phyloP scores from a whole-genome alignment of 2,113 vertebrate genomes.

The Anoura caudifer region DNA sequence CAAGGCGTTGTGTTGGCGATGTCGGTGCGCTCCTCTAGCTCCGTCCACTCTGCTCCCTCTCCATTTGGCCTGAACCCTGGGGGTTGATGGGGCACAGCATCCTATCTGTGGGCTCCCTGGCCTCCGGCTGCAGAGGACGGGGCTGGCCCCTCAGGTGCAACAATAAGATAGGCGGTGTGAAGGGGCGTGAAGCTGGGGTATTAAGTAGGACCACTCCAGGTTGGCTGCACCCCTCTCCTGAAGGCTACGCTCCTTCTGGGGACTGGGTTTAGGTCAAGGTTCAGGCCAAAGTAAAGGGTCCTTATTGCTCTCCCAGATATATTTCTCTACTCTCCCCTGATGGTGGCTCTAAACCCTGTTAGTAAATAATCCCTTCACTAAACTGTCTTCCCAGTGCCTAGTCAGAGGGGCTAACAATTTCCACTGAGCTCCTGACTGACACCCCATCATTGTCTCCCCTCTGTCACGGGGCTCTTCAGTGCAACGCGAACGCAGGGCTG shows the following conservation, averaged over 20 bases:
- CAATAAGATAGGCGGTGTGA: background rate
- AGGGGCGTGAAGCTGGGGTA: background rate
- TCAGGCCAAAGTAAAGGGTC: background rate
- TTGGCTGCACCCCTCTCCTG: background rate
- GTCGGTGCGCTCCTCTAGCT: background rate
- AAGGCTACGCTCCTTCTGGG: background rate
- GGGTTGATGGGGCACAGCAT: background rate
- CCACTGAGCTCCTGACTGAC: background rate
- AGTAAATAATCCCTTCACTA: background rate
- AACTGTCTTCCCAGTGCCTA: background rate
- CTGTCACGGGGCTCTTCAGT: background rate
- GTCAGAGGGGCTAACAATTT: background rate
- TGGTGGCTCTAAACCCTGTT: background rate
- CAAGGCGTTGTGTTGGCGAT: background rate
- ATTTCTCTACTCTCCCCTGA: background rate
- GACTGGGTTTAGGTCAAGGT: background rate
- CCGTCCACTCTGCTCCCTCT: background rate
- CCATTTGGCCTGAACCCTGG: no score
- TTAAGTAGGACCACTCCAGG: background rate
- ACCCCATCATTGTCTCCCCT: background rate
- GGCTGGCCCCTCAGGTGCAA: rapidly evolving
- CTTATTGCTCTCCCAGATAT: background rate
- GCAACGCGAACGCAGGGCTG: background rate
- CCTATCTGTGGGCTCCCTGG: background rate
- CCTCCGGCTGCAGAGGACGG: background rate